Evolutionary conservation across 2,888 invertebrate genomes (phyloP).

Genomic region (Coenonympha glycerion): DNA sequence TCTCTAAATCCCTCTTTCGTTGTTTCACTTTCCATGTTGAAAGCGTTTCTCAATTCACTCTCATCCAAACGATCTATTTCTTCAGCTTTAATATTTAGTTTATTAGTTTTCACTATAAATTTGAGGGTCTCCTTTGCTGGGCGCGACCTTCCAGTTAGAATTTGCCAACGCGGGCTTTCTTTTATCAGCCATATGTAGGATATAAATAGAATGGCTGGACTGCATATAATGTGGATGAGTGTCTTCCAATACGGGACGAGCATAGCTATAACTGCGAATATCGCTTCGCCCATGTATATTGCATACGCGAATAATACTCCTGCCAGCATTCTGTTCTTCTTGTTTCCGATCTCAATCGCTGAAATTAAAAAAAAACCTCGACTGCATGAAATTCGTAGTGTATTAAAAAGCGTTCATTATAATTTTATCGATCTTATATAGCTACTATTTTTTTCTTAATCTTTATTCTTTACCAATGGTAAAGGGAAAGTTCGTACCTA

Average conservation of each 20-base stretch:
- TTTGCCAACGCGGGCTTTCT: slow-evolving; percentile 62
- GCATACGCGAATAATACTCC: slow-evolving; percentile 54
- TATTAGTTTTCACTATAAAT: slow-evolving; percentile 46
- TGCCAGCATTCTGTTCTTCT: slow-evolving; percentile 46
- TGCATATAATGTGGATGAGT: slow-evolving; percentile 49
- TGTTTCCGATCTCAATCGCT: slow-evolving; percentile 60
- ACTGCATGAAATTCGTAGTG: not conserved
- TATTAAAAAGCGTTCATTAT: not conserved
- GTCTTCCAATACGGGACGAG: slow-evolving; percentile 55
- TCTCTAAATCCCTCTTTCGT: slow-evolving; percentile 43
- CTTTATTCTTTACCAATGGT: too few relatives aligned
- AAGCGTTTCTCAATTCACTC: slow-evolving; percentile 41
- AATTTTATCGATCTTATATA: not conserved
- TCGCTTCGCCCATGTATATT: slow-evolving; percentile 52
- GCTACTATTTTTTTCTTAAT: too few relatives aligned
- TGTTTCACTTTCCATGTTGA: slow-evolving; percentile 44
- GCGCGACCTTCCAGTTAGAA: slow-evolving; percentile 50
- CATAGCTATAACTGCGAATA: slow-evolving; percentile 56
- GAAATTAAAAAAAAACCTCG: slow-evolving; percentile 19
- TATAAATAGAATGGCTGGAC: slow-evolving; percentile 51
- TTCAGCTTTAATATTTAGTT: slow-evolving; percentile 42
- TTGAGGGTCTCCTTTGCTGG: slow-evolving; percentile 45
- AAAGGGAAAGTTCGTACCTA: too few relatives aligned
- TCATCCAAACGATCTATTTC: slow-evolving; percentile 43
- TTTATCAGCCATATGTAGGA: slow-evolving; percentile 41